Evolutionary conservation across 2,797 vertebrate species (phyloP).

Genomic region (Ctenosaura bakeri): DNA sequence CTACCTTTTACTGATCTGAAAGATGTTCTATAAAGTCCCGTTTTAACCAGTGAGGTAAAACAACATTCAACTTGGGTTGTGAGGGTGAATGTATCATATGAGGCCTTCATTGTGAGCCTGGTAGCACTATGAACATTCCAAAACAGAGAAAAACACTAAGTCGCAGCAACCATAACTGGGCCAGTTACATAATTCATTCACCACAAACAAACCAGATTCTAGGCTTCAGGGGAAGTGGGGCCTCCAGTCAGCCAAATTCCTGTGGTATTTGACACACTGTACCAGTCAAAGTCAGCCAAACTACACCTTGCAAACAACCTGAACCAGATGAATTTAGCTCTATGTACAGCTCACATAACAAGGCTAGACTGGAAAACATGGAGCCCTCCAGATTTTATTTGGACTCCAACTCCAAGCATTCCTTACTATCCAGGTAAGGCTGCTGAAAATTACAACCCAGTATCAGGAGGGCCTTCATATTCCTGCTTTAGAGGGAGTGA

Average conservation of each 20-base stretch:
- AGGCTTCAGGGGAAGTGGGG: neutral
- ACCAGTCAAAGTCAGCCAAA: neutral
- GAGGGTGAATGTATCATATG: neutral
- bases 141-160: neutral
- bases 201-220: neutral
- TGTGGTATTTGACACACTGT: neutral
- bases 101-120: neutral
- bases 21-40: neutral
- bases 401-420: too few relatives aligned
- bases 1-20: neutral
- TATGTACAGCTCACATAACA: neutral
- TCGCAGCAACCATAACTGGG: neutral
- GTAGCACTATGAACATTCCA: neutral
- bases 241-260: neutral
- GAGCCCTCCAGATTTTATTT: too few relatives aligned
- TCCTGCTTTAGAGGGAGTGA: neutral
- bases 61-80: neutral
- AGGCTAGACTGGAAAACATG: too few relatives aligned
- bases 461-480: too few relatives aligned
- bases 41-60: neutral
- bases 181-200: neutral
- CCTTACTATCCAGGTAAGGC: too few relatives aligned
- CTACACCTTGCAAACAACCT: neutral
- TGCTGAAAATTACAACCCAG: too few relatives aligned
- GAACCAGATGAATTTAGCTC: neutral